Evolutionary conservation across 2,888 invertebrate genomes (phyloP).

Genomic region (Pyrochroa serraticornis): DNA sequence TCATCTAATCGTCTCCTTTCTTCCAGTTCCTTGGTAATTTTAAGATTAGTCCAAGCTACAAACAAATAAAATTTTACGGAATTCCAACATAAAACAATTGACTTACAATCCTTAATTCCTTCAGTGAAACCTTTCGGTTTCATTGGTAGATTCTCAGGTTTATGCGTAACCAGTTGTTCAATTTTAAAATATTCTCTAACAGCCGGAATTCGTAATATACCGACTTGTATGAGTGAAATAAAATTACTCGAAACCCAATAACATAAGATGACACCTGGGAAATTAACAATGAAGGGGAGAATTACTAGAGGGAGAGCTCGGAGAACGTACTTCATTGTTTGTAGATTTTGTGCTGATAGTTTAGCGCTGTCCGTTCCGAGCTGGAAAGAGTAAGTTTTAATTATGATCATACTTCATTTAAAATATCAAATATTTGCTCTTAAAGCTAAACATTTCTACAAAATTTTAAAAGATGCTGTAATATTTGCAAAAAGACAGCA

Average conservation of each 20-base stretch:
- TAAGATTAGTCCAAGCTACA: conserved; percentile 82
- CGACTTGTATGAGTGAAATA: conserved; percentile 82
- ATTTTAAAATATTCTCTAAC: conserved; percentile 81
- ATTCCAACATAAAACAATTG: background rate
- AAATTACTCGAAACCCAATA: conserved; percentile 92
- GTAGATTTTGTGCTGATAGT: conserved; percentile 70
- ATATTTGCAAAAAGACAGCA: background rate
- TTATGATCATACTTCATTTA: no score
- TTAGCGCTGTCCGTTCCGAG: conserved; percentile 78
- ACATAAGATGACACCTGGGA: conserved; percentile 84
- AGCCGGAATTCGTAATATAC: conserved; percentile 73
- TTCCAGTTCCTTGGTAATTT: conserved; percentile 76
- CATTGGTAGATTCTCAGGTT: conserved; percentile 65
- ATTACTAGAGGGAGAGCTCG: conserved; percentile 78
- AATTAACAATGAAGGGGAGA: conserved; percentile 85
- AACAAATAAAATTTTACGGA: conserved; percentile 8
- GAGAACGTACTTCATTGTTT: conserved; percentile 75
- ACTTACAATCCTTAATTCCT: conserved; percentile 79
- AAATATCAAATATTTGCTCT: no score
- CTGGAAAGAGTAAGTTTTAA: conserved; percentile 51
- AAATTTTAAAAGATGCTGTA: background rate
- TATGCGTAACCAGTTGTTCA: conserved; percentile 65
- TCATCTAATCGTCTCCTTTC: conserved; percentile 79
- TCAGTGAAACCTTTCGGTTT: conserved; percentile 80
- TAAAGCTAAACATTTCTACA: background rate